These are phyloP conservation scores for Trachymyrmex cornetzi DNA, from an alignment of 1,140 invertebrate genomes.

Conservation along the genomic window DNA sequence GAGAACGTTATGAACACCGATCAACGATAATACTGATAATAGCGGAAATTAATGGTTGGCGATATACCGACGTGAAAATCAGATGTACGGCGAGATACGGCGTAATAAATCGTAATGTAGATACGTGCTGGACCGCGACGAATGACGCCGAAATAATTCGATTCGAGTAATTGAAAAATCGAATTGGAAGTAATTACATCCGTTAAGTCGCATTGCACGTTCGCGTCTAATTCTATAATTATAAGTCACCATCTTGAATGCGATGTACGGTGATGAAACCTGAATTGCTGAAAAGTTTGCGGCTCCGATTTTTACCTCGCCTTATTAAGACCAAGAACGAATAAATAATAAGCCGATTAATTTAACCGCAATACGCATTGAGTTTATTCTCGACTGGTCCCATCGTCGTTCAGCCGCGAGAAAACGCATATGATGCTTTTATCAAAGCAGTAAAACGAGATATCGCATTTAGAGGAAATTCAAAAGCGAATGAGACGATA, in stretches of 20 bases:
- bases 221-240: background rate
- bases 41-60: slow-evolving; percentile 49
- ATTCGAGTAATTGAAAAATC: slow-evolving; percentile 35
- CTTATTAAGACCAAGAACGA: slow-evolving; percentile 19
- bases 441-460: background rate
- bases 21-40: slow-evolving; percentile 60
- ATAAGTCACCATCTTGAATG: background rate
- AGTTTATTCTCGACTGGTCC: slow-evolving; percentile 14
- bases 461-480: background rate
- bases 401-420: background rate
- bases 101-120: slow-evolving; percentile 36
- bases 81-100: slow-evolving; percentile 43
- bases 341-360: slow-evolving; percentile 56
- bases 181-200: background rate
- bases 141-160: slow-evolving; percentile 35
- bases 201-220: background rate
- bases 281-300: background rate
- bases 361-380: background rate
- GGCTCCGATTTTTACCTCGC: background rate
- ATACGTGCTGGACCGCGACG: slow-evolving; percentile 18
- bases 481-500: background rate
- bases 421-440: background rate
- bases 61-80: slow-evolving; percentile 56
- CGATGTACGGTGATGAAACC: too few species aligned
- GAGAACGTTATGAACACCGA: slow-evolving; percentile 50